Percentiles rank a stretch among this genome's conserved stretches.
Conservation (phyloP, 2,797 vertebrate species). For the Melanitta fusca region DNA sequence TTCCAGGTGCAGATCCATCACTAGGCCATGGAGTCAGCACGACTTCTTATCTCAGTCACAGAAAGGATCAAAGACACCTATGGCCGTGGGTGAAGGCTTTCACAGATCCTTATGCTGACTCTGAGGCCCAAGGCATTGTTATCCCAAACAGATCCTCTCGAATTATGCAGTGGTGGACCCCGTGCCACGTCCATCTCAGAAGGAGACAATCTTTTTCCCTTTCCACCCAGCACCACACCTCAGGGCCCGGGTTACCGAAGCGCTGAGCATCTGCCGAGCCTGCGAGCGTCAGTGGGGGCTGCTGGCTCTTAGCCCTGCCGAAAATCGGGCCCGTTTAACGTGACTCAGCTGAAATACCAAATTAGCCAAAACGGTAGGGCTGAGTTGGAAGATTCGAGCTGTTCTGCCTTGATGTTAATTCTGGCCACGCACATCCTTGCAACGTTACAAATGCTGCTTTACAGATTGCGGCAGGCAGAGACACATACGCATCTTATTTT, state of each 20-base stretch:
- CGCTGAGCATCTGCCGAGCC: not conserved
- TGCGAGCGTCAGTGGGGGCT: not conserved
- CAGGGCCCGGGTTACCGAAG: not conserved
- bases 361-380: not conserved
- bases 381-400: not conserved
- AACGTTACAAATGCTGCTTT: not conserved
- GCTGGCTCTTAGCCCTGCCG: not conserved
- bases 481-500: not conserved
- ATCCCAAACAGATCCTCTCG: not conserved
- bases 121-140: not conserved
- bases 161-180: not conserved
- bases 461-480: not conserved
- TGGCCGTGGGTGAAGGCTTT: not conserved
- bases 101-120: not conserved
- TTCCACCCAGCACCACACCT: not conserved
- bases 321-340: not conserved
- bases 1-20: accelerated
- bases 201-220: not conserved
- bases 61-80: not conserved
- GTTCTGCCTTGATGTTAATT: not conserved
- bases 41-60: not conserved
- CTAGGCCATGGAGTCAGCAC: not conserved
- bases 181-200: not conserved
- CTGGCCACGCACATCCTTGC: not conserved
- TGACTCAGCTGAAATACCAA: conserved; percentile 18